Evolutionary conservation across 2,888 invertebrate species (phyloP).

Genomic region (Carabus problematicus): DNA sequence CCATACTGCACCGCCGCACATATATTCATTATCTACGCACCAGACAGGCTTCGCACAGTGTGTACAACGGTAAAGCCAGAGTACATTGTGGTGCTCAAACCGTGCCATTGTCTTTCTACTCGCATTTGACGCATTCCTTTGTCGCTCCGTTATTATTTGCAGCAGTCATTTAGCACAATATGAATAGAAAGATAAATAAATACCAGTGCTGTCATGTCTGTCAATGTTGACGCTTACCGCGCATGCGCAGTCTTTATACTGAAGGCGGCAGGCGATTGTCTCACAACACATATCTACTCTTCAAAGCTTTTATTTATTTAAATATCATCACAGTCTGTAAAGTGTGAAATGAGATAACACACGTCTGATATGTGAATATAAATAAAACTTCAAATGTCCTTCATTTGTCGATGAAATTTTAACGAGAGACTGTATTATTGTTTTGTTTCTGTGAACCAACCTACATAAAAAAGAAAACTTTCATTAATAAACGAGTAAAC

Average conservation of each 20-base stretch:
- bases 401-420: no score
- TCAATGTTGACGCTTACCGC: no score
- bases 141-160: neutral
- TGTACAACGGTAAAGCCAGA: neutral
- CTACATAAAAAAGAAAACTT: no score
- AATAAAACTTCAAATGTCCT: conserved; percentile 11
- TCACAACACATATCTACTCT: conserved; percentile 1
- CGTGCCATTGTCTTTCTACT: neutral
- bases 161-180: conserved; percentile 12
- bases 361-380: conserved; percentile 11
- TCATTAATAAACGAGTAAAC: no score
- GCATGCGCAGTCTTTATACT: no score
- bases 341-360: conserved; percentile 7
- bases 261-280: conserved; percentile 10
- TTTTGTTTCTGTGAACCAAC: no score
- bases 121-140: conserved; percentile 3
- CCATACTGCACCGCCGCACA: neutral
- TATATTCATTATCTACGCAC: no score
- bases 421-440: no score
- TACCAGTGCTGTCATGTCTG: neutral
- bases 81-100: neutral
- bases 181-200: conserved; percentile 23
- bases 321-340: conserved; percentile 6
- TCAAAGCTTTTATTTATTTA: conserved; percentile 21
- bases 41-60: neutral